These are phyloP conservation scores for Myxocyprinus asiaticus DNA, from an alignment of 2,113 vertebrate genomes.

Conservation along the genomic window DNA sequence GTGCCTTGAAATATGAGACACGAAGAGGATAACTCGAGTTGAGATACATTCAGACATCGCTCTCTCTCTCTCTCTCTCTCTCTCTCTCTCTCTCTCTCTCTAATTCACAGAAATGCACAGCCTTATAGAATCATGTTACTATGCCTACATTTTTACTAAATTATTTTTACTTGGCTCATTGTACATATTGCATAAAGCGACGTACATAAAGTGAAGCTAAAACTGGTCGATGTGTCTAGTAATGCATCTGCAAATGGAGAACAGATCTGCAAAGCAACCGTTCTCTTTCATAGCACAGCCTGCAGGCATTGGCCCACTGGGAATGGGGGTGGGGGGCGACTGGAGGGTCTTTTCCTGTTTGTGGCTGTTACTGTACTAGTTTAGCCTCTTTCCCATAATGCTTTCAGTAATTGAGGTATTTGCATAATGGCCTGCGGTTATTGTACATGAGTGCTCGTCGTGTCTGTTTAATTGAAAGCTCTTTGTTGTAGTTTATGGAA, in stretches of 20 bases:
- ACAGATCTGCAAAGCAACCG: neutral
- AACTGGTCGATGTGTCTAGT: no score
- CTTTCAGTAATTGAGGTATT: constrained; percentile 39
- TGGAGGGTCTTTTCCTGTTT: neutral
- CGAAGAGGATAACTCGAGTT: neutral
- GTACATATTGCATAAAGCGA: no score
- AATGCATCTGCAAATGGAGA: neutral
- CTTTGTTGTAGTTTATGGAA: constrained; percentile 39
- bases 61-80: no score
- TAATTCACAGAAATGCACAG: no score
- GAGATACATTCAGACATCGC: no score
- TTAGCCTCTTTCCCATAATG: neutral
- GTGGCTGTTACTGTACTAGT: constrained; percentile 2
- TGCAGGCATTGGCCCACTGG: neutral
- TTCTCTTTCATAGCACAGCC: neutral
- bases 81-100: no score
- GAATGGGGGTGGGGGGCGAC: neutral
- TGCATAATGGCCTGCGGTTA: constrained; percentile 48
- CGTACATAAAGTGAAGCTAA: no score
- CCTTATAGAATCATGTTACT: no score
- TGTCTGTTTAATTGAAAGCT: constrained; percentile 46
- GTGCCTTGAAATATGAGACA: constrained; percentile 18
- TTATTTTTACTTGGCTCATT: no score
- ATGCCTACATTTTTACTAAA: no score
- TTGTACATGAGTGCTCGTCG: constrained; percentile 17